Conservation (phyloP, 2,797 vertebrate genomes). For the Kryptolebias ocellatus region DNA sequence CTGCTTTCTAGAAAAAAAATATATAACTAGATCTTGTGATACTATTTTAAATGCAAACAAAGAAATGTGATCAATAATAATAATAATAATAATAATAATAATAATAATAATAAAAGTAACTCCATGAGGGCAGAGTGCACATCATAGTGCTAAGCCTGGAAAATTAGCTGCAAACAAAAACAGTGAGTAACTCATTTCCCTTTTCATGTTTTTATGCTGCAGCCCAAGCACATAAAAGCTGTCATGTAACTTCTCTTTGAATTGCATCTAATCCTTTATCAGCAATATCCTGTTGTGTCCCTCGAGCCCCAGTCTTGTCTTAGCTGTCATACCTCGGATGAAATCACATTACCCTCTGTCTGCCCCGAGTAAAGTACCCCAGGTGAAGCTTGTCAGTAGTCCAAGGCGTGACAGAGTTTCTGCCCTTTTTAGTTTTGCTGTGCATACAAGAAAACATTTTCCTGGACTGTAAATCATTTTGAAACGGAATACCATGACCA, state of each 20-base stretch:
- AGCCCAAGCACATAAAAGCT: background rate
- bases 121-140: too few species aligned
- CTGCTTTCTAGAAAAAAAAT: too few species aligned
- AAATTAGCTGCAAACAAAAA: background rate
- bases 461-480: too few species aligned
- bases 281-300: slow-evolving; percentile 8
- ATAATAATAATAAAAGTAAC: too few species aligned
- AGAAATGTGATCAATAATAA: too few species aligned
- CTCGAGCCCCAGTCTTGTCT: slow-evolving; percentile 1
- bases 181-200: background rate
- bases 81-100: too few species aligned
- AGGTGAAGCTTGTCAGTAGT: slow-evolving; percentile 20
- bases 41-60: too few species aligned
- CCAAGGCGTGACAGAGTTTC: slow-evolving; percentile 5
- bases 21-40: too few species aligned
- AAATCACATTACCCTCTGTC: slow-evolving; percentile 27
- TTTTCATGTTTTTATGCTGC: slow-evolving; percentile 2
- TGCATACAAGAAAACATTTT: background rate
- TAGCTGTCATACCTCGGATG: slow-evolving; percentile 35
- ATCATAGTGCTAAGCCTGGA: too few species aligned
- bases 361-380: slow-evolving; percentile 9
- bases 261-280: slow-evolving; percentile 6
- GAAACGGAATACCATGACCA: too few species aligned
- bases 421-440: background rate
- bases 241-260: slow-evolving; percentile 9